phyloP scores from a whole-genome alignment of 2,113 vertebrate genomes.

The Microtus ochrogaster region DNA sequence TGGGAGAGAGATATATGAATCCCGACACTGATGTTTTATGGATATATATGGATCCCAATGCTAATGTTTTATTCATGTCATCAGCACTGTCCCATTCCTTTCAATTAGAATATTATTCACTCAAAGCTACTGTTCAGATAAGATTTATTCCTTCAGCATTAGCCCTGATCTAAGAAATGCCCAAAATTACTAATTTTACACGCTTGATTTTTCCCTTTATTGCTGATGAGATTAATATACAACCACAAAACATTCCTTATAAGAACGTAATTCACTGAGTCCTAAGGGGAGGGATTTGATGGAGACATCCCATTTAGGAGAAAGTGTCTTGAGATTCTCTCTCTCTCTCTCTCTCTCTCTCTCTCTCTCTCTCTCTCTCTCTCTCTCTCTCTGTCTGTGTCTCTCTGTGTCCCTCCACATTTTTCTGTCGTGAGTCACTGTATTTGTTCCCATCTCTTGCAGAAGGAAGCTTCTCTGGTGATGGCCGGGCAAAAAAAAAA shows the following conservation, averaged over 20 bases:
- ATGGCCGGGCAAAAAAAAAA: neutral
- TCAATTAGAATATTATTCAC: neutral
- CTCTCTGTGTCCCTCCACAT: neutral
- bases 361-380: neutral
- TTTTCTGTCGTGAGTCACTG: neutral
- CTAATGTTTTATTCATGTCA: neutral
- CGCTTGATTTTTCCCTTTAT: neutral
- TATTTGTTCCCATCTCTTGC: neutral
- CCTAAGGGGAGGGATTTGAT: neutral
- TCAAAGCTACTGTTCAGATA: neutral
- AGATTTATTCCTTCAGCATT: slow-evolving; percentile 35
- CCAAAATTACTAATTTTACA: slow-evolving; percentile 25
- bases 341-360: neutral
- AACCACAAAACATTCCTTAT: neutral
- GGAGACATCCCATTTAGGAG: neutral
- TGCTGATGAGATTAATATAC: neutral
- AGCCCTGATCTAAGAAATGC: neutral
- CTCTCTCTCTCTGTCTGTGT: neutral
- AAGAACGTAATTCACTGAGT: neutral
- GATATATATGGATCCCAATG: neutral
- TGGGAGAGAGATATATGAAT: neutral
- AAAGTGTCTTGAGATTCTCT: neutral
- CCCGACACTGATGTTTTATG: too few relatives aligned
- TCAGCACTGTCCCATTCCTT: neutral
- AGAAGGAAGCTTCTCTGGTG: neutral